These are phyloP conservation scores for Drosophila busckii DNA, from an alignment of 1,140 invertebrate species.

Conservation along the genomic window DNA sequence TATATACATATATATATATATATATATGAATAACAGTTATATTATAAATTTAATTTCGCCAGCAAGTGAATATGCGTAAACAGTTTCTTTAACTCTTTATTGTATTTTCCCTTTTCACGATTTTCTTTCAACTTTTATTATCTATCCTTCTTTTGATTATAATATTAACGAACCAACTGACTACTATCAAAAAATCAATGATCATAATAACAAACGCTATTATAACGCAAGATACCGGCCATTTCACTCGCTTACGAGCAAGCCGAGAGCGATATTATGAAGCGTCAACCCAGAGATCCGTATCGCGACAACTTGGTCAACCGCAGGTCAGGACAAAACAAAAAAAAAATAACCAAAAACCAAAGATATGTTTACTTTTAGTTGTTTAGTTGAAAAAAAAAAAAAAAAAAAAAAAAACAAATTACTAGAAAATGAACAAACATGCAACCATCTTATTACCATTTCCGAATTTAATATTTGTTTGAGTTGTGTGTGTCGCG, in stretches of 20 bases:
- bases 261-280: conserved; percentile 99
- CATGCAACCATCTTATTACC: conserved; percentile 62
- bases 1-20: conserved; percentile 19
- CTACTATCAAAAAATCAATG: conserved; percentile 40
- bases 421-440: conserved; percentile 73
- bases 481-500: conserved; percentile 61
- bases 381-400: conserved; percentile 67
- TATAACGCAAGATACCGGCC: conserved; percentile 91
- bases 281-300: conserved; percentile 98
- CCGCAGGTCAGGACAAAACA: conserved; percentile 87
- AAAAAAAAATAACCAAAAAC: conserved; percentile 39
- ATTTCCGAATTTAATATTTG: conserved; percentile 48
- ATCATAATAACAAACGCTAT: conserved; percentile 45
- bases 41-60: conserved; percentile 44
- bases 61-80: conserved; percentile 47
- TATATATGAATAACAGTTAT: conserved; percentile 45
- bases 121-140: conserved; percentile 65
- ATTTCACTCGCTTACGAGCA: conserved; percentile 99
- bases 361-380: conserved; percentile 64
- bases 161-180: conserved; percentile 42
- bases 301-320: conserved; percentile 98
- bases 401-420: no score
- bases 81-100: conserved; percentile 58
- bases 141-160: conserved; percentile 74
- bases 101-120: conserved; percentile 63